Base-by-base conservation (phyloP, 2,113 vertebrate genomes). In the Prolemur simus region DNA sequence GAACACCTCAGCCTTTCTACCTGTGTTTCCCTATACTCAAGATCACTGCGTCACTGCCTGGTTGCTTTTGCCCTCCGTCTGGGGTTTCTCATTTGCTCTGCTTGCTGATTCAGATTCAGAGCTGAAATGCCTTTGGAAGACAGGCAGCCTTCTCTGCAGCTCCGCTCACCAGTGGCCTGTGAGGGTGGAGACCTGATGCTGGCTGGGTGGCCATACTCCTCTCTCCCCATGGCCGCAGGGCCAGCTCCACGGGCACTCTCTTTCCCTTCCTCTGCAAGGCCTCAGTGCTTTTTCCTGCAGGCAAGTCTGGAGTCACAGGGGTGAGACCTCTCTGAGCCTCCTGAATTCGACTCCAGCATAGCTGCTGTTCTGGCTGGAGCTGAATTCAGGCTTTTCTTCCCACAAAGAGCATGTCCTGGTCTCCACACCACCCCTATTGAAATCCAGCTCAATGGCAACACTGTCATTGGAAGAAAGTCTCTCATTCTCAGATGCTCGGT, bases 361-460 rank as follows among this genome's bases (percentile, higher is more conserved):
- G 71, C 56, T 34, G 23, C 64, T 73, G 4, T 87, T 42, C 71
- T 92, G 58, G 82, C 34, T 49, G 45, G 42, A 85, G 69, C 76
- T 89, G 84, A 92, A 92, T 92, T 85, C 56, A 56, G 39, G 37
- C 68, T 96, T 93, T 95, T 95, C 49, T 92, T 87, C 29, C 63
- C 49, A n/a, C 7, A 32, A 64, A 91, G 87, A 83, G 42, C 29
- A 27, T 89, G 84, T 34, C n/a, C 74, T 78, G 5, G 32, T 91
- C 60, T 95, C 78, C 82, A 84, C 12, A 47, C 73, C 47, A 73
- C 74, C 39, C 37, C 87, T 80, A 93, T 64, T 96, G 87, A 96
- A 96, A 89, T 94, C 71, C 63, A 95, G 63, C 52, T 97, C 81
- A 96, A 74, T 73, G 78, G 71, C 71, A 95, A 81, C 85, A 87